phyloP scores from a whole-genome alignment of 2,797 vertebrate species.

The Silurus lanzhouensis region DNA sequence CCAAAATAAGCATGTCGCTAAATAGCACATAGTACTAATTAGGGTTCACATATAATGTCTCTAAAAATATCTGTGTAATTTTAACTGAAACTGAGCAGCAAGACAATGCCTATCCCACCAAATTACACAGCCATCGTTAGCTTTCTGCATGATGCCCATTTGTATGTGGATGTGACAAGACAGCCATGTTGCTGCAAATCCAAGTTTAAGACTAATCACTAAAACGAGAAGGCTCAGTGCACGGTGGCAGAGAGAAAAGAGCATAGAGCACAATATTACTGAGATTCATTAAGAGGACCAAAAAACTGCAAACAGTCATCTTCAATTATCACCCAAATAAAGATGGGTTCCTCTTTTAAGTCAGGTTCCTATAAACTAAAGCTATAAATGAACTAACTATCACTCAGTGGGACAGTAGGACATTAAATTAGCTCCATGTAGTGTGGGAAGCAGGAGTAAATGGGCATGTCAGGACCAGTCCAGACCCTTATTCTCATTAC shows the following conservation, averaged over 20 bases:
- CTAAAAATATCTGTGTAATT: constrained; percentile 37
- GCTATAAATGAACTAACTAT: background rate
- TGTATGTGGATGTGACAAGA: constrained; percentile 48
- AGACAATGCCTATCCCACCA: constrained; percentile 41
- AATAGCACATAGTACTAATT: constrained; percentile 25
- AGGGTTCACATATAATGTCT: background rate
- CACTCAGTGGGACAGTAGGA: constrained; percentile 11
- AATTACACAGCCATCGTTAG: constrained; percentile 49
- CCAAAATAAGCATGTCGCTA: constrained; percentile 45
- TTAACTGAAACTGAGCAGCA: constrained; percentile 31
- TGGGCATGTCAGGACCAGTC: constrained; percentile 37
- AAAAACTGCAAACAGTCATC: constrained; percentile 69
- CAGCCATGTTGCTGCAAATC: constrained; percentile 55
- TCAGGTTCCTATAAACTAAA: too few species aligned
- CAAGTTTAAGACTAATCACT: constrained; percentile 51
- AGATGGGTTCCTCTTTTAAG: too few species aligned
- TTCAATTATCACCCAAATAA: constrained; percentile 66
- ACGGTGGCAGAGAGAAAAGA: constrained; percentile 28
- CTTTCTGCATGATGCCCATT: constrained; percentile 38
- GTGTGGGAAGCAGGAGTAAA: constrained; percentile 39
- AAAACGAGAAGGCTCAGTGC: constrained; percentile 45
- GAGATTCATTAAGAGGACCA: background rate
- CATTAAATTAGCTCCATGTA: constrained; percentile 28
- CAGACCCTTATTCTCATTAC: constrained; percentile 29
- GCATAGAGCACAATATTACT: constrained; percentile 16